Conservation (phyloP, 2,113 vertebrate genomes). For the Hystrix brachyura region DNA sequence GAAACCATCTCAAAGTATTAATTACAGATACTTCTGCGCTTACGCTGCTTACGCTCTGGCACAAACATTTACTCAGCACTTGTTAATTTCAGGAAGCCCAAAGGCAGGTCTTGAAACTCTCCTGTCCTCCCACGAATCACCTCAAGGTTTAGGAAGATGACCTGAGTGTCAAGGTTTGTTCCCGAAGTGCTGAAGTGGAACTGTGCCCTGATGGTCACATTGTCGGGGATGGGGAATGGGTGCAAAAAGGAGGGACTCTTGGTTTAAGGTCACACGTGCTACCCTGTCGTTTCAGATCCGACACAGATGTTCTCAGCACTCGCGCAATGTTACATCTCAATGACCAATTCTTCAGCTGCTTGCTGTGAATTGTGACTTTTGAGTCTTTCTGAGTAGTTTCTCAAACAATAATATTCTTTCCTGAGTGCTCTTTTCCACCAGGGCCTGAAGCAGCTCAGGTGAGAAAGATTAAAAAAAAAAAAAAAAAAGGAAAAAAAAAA, state of each 20-base stretch:
- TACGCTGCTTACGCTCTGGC: neutral
- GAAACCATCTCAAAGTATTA: neutral
- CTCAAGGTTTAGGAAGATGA: neutral
- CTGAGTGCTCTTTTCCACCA: slow-evolving; percentile 23
- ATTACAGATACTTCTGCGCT: slow-evolving; percentile 28
- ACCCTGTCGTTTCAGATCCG: neutral
- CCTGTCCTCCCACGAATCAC: neutral
- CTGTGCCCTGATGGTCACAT: neutral
- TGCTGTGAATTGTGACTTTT: slow-evolving; percentile 8
- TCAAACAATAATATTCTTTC: slow-evolving; percentile 43
- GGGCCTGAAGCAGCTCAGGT: neutral
- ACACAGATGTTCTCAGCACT: neutral
- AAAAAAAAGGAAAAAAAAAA: too few relatives aligned
- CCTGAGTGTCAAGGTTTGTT: neutral
- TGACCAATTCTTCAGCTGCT: neutral
- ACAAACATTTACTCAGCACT: slow-evolving; percentile 1
- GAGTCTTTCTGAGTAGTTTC: slow-evolving; percentile 47
- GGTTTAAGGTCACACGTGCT: neutral
- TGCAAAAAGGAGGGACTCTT: neutral
- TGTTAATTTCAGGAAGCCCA: neutral
- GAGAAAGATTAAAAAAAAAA: neutral
- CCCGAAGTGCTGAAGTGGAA: neutral
- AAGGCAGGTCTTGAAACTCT: neutral
- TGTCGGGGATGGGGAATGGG: neutral
- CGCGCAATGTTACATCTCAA: neutral